Conservation (phyloP, 2,888 invertebrate genomes). For the Rhagophthalmus giganteus region DNA sequence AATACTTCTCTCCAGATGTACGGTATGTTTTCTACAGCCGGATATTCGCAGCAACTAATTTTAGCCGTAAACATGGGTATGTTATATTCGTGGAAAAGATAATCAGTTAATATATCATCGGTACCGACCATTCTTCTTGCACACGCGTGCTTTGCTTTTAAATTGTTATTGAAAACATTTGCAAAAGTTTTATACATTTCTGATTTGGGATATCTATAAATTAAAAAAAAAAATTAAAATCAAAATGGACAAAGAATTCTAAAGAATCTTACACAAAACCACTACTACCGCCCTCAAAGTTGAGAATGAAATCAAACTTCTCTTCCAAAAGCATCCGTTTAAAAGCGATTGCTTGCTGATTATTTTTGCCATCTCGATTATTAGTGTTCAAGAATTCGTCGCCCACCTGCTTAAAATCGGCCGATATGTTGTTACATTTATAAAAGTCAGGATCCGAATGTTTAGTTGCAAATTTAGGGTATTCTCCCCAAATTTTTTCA, state of each 20-base stretch:
- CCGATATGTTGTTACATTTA: conserved; percentile 52
- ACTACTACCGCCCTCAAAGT: conserved; percentile 73
- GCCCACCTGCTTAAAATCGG: conserved; percentile 65
- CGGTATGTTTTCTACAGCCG: conserved; percentile 66
- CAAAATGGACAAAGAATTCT: neutral
- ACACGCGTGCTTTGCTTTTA: conserved; percentile 51
- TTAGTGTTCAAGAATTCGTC: conserved; percentile 63
- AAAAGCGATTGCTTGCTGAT: conserved; percentile 64
- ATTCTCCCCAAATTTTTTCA: conserved; percentile 54
- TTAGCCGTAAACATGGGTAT: conserved; percentile 72
- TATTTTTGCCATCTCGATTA: conserved; percentile 49
- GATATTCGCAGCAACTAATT: conserved; percentile 83
- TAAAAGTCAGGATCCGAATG: conserved; percentile 40
- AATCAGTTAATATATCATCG: conserved; percentile 61
- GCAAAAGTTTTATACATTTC: conserved; percentile 59
- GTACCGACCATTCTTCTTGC: conserved; percentile 46
- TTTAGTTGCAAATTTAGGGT: conserved; percentile 50
- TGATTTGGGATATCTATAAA: conserved; percentile 42
- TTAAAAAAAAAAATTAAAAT: neutral
- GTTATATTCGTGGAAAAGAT: conserved; percentile 64
- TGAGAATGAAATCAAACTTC: conserved; percentile 71
- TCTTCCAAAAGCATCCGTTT: conserved; percentile 66
- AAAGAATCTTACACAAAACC: conserved; percentile 59
- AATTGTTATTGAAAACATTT: too few relatives aligned
- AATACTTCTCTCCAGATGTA: conserved; percentile 73